Conservation (phyloP, 2,888 invertebrate genomes). For the Agonopterix arenella region DNA sequence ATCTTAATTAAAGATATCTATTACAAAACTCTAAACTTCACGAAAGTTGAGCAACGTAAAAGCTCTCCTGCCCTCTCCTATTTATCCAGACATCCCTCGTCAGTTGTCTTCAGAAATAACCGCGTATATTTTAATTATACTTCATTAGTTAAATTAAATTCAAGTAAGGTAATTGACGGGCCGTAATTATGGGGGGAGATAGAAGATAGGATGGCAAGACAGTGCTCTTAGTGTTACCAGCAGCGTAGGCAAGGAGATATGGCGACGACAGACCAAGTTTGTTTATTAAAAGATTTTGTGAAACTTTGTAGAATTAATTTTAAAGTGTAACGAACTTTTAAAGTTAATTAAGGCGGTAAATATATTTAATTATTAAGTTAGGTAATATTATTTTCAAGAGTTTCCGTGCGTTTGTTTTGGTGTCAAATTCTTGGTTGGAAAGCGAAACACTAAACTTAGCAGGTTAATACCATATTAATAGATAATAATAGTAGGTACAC, state of each 20-base stretch:
- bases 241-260: conserved; percentile 25
- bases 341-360: conserved; percentile 15
- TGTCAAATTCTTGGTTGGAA: too few relatives aligned
- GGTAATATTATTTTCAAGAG: too few relatives aligned
- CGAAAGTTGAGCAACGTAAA: conserved; percentile 17
- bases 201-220: conserved; percentile 39
- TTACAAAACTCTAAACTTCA: conserved; percentile 9
- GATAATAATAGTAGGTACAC: too few relatives aligned
- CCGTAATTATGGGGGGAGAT: conserved; percentile 55
- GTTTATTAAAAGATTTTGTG: conserved; percentile 42
- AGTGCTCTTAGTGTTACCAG: conserved; percentile 41
- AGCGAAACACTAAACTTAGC: too few relatives aligned
- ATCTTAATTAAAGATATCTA: conserved; percentile 12
- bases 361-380: conserved; percentile 25
- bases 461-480: too few relatives aligned
- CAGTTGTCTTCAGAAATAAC: conserved; percentile 52
- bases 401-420: too few relatives aligned
- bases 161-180: conserved; percentile 68
- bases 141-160: conserved; percentile 76
- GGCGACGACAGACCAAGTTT: conserved; percentile 23
- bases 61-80: conserved; percentile 10
- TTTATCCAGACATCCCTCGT: conserved; percentile 20
- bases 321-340: conserved; percentile 20
- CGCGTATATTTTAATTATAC: conserved; percentile 73
- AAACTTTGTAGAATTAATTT: conserved; percentile 34